Conservation (phyloP, 2,888 invertebrate species). For the Bellardia bayeri region DNA sequence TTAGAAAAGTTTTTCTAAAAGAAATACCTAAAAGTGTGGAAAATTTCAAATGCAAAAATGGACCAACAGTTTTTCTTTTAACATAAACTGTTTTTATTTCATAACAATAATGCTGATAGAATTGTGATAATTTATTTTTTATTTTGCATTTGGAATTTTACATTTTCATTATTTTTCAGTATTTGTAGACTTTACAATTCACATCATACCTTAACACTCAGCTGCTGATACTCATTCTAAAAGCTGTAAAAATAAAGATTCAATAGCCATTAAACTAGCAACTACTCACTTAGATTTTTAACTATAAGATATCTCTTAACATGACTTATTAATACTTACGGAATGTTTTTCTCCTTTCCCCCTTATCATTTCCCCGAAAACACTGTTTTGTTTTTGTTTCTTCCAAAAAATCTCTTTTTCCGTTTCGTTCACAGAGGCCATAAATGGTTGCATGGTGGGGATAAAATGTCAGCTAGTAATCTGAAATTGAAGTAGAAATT, state of each 20-base stretch:
- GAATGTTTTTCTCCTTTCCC: constrained; percentile 78
- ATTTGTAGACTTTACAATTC: constrained; percentile 48
- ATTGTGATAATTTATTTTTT: background rate
- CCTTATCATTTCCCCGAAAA: constrained; percentile 59
- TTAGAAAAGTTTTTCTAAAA: background rate
- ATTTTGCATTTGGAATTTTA: constrained; percentile 56
- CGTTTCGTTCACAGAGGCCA: constrained; percentile 91
- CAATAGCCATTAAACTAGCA: constrained; percentile 44
- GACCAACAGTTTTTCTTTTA: background rate
- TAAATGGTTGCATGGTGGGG: constrained; percentile 87
- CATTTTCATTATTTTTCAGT: background rate
- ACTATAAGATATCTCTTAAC: constrained; percentile 69
- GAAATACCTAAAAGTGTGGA: background rate
- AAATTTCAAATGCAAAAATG: constrained; percentile 44
- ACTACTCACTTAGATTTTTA: constrained; percentile 51
- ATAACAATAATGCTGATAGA: background rate
- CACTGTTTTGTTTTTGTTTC: constrained; percentile 75
- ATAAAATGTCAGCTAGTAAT: constrained; percentile 78
- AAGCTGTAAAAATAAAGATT: constrained; percentile 25
- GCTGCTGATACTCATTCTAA: constrained; percentile 35
- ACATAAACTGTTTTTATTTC: background rate
- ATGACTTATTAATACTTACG: constrained; percentile 81
- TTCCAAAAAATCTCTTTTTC: constrained; percentile 83
- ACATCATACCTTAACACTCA: constrained; percentile 16
- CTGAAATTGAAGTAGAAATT: constrained; percentile 66